These are phyloP conservation scores for Ceryle rudis DNA, from an alignment of 2,797 vertebrate genomes.

Conservation along the genomic window DNA sequence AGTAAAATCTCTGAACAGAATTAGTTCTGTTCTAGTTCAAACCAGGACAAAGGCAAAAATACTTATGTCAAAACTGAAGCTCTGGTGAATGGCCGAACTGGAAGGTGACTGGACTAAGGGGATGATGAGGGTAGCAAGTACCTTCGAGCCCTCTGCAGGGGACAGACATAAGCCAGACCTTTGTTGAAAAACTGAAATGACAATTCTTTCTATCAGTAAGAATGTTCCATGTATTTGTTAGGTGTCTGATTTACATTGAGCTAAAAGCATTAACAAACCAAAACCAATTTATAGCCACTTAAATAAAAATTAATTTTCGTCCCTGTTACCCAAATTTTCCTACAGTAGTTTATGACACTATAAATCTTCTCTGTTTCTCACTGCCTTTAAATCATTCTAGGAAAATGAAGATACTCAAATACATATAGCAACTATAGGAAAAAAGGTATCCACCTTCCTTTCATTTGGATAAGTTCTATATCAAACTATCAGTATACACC, in stretches of 20 bases:
- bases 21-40: neutral
- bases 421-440: neutral
- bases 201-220: neutral
- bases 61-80: neutral
- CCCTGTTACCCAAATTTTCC: neutral
- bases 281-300: neutral
- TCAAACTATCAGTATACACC: neutral
- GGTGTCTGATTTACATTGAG: neutral
- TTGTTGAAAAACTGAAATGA: neutral
- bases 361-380: neutral
- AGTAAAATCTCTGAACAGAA: neutral
- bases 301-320: neutral
- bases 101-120: neutral
- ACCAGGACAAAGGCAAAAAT: neutral
- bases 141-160: neutral
- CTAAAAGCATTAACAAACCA: neutral
- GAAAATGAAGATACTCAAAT: neutral
- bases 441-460: neutral
- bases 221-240: neutral
- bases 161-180: neutral
- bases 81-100: accelerated
- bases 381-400: neutral
- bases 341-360: neutral
- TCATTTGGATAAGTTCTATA: neutral
- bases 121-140: neutral